Evolutionary conservation across 1,140 invertebrate genomes (phyloP), one percentile per base, ranked within the genome.

Genomic region (Cataglyphis hispanica): DNA sequence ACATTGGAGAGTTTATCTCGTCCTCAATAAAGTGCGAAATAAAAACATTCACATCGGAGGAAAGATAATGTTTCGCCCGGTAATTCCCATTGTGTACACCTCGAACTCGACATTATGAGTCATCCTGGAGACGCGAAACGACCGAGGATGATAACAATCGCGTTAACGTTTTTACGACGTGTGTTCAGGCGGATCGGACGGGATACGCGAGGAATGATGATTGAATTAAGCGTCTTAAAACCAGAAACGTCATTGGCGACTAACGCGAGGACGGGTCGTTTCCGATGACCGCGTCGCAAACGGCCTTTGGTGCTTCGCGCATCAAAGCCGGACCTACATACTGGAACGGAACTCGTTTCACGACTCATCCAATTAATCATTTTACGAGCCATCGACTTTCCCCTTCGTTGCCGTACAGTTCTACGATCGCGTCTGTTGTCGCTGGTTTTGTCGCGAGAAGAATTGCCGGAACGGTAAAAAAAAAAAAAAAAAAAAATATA

Each of bases 351-450:
- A 85, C 85, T 67, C 61, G 70, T 46, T 58, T 19, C 81, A 74
- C 75, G 61, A 87, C 87, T 92, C 84, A 86, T 91, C 85, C 86
- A 87, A 92, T 92, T 92, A 92, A 92, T 92, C 91, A 91, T 91
- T 92, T 92, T 92, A 92, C 89, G 91, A 92, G 87, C 87, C 85
- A 91, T 89, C 87, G 84, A 76, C 25, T 86, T 72, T 87, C 77
- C 66, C 63, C 63, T 77, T 63, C 64, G 66, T 58, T 22, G 25
- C 40, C 0, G 25, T 61, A 75, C 86, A 61, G n/a, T 87, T 37
- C 86, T 69, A 46, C 83, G 16, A 25, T 50, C 74, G 60, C 86
- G 37, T 67, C 19, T 22, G 61, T 34, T 58, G 63, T 69, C 50
- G 61, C 22, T 19, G 34, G 64, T 69, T 69, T 43, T 13, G 37